phyloP scores from a whole-genome alignment of 2,888 invertebrate genomes.

The Oscheius sp. region DNA sequence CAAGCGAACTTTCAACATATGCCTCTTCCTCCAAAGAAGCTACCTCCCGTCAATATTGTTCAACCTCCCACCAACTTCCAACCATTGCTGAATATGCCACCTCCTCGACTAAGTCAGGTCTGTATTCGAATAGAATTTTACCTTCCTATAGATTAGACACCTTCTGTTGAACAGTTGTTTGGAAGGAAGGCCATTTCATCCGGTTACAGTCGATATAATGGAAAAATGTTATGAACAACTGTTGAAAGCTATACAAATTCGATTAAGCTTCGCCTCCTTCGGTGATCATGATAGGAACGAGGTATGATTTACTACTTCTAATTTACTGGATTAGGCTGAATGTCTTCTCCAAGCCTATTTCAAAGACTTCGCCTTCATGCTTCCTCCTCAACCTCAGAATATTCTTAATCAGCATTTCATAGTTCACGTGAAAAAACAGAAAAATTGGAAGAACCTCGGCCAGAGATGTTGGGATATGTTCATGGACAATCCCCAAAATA shows the following conservation, averaged over 20 bases:
- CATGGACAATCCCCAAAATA: no score
- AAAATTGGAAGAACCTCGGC: no score
- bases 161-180: neutral
- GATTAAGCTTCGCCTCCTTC: conserved; percentile 36
- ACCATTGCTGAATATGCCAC: neutral
- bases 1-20: no score
- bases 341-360: no score
- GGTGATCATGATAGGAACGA: conserved; percentile 11
- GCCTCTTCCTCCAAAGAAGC: neutral
- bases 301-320: conserved; percentile 4
- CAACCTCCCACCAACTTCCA: neutral
- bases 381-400: no score
- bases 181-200: conserved; percentile 35
- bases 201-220: conserved; percentile 42
- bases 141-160: neutral
- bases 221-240: conserved; percentile 46
- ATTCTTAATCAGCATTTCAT: no score
- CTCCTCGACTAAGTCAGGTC: neutral
- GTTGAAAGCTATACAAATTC: conserved; percentile 33
- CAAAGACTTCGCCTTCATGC: no score
- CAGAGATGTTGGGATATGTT: no score
- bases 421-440: no score
- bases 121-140: neutral
- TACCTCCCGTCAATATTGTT: neutral
- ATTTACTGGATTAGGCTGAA: no score